Percentiles rank a stretch among this genome's conserved stretches.
These are phyloP conservation scores for Microcebus griseorufus DNA, from an alignment of 2,113 vertebrate species.

Conservation along the genomic window DNA sequence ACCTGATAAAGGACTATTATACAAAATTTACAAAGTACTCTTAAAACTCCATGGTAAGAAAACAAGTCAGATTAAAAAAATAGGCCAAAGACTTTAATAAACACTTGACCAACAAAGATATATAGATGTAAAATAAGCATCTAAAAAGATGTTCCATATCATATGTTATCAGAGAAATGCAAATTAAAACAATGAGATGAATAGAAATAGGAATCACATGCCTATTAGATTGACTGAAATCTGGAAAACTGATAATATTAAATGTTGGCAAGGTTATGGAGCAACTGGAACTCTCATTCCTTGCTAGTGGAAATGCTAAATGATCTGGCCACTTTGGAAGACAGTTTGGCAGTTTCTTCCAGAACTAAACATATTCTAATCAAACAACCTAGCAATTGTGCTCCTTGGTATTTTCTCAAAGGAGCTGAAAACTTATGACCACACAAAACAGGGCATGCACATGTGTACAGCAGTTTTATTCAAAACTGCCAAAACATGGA, in stretches of 20 bases:
- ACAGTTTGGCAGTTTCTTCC: not conserved
- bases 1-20: not conserved
- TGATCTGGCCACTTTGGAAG: not conserved
- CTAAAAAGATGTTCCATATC: not conserved
- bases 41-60: not conserved
- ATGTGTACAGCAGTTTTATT: not conserved
- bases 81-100: too few species aligned
- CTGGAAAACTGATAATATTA: not conserved
- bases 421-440: not conserved
- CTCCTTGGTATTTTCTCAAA: not conserved
- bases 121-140: not conserved
- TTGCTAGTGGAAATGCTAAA: not conserved
- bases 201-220: too few species aligned
- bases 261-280: not conserved
- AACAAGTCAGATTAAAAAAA: not conserved
- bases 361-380: not conserved
- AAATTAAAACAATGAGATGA: not conserved
- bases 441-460: not conserved
- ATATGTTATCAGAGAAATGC: not conserved
- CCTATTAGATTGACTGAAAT: too few species aligned
- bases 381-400: not conserved
- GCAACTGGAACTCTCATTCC: not conserved
- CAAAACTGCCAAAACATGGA: not conserved
- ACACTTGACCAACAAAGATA: too few species aligned
- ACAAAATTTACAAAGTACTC: not conserved